These are phyloP conservation scores for Hoplodrina ambigua DNA, from an alignment of 2,888 invertebrate species.

Conservation along the genomic window DNA sequence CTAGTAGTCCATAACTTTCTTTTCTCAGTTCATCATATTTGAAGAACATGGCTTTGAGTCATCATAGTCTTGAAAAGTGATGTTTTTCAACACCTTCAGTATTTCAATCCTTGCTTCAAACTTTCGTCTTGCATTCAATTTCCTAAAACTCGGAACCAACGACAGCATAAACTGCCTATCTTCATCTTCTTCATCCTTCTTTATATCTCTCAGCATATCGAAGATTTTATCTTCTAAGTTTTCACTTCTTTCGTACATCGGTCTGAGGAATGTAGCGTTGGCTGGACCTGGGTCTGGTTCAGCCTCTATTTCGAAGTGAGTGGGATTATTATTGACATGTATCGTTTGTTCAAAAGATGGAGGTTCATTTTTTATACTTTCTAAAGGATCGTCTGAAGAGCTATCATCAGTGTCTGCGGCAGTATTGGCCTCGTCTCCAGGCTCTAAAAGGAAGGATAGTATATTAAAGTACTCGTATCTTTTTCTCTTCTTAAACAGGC, in stretches of 20 bases:
- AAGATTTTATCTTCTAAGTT: conserved; percentile 69
- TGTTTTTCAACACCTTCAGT: conserved; percentile 72
- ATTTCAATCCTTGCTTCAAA: conserved; percentile 79
- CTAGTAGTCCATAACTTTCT: not conserved
- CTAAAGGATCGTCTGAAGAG: conserved; percentile 65
- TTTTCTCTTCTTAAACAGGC: conserved; percentile 70
- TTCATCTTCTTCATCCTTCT: conserved; percentile 74
- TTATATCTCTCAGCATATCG: conserved; percentile 70
- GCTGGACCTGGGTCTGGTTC: conserved; percentile 32
- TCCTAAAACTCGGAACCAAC: conserved; percentile 75
- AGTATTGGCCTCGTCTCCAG: conserved; percentile 50
- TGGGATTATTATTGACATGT: conserved; percentile 18
- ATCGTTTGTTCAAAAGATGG: conserved; percentile 46
- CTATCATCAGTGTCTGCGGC: conserved; percentile 57
- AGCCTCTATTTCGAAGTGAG: conserved; percentile 45
- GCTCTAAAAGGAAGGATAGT: conserved; percentile 70
- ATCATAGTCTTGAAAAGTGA: conserved; percentile 66
- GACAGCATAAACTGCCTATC: conserved; percentile 79
- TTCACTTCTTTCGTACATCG: conserved; percentile 63
- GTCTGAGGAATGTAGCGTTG: conserved; percentile 39
- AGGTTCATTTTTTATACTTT: conserved; percentile 65
- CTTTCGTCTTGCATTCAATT: conserved; percentile 73
- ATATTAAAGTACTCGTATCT: conserved; percentile 74
- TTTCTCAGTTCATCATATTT: conserved; percentile 2
- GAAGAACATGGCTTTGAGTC: conserved; percentile 16